Evolutionary conservation across 2,113 vertebrate genomes (phyloP).

Genomic region (Raphicerus campestris): DNA sequence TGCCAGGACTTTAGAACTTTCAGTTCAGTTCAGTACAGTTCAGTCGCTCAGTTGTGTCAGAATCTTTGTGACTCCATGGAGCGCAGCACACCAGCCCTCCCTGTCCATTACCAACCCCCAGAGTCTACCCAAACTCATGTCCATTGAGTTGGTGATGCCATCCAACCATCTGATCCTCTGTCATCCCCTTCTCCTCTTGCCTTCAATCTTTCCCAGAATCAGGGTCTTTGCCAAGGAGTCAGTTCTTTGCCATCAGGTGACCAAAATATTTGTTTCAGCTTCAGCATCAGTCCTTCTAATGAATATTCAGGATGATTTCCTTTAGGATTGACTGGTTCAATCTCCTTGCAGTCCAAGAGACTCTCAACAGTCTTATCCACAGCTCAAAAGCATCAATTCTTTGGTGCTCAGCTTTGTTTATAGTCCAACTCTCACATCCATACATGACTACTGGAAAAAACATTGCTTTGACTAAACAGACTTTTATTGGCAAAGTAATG

Average conservation of each 20-base stretch:
- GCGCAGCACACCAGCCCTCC: accelerated
- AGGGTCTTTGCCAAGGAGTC: background rate
- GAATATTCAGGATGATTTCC: background rate
- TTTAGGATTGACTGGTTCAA: background rate
- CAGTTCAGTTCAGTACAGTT: background rate
- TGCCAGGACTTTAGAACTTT: background rate
- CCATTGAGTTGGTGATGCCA: background rate
- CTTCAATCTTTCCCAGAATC: background rate
- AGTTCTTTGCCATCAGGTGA: background rate
- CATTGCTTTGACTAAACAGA: background rate
- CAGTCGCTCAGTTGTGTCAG: background rate
- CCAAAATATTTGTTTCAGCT: background rate
- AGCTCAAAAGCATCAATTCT: background rate
- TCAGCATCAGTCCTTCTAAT: background rate
- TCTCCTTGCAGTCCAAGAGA: background rate
- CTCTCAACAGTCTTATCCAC: background rate
- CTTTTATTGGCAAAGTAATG: background rate
- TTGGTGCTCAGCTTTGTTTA: background rate
- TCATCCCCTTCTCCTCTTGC: background rate
- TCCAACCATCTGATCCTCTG: background rate
- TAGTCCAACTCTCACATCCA: background rate
- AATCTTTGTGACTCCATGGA: background rate
- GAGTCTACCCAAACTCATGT: background rate
- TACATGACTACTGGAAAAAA: background rate
- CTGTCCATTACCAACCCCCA: background rate